Evolutionary conservation across 2,888 invertebrate species (phyloP).

Genomic region (Drosophila austrosaltans): DNA sequence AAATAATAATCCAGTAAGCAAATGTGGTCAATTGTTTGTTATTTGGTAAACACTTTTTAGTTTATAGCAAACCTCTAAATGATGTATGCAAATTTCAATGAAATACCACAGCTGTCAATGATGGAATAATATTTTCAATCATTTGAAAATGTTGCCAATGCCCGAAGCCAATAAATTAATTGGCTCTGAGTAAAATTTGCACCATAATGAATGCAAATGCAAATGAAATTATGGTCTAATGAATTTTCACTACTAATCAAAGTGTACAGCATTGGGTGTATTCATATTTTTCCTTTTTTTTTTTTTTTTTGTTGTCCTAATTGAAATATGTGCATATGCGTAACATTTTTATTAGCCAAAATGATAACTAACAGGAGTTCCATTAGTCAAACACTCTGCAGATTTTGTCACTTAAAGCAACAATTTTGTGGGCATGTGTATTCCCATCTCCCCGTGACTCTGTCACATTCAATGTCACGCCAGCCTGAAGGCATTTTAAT

Average conservation of each 20-base stretch:
- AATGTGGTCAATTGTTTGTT: conserved; percentile 62
- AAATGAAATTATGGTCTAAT: conserved; percentile 40
- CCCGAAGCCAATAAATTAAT: conserved; percentile 43
- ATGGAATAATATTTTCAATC: conserved; percentile 71
- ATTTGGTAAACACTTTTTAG: conserved; percentile 35
- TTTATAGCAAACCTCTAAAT: conserved; percentile 26
- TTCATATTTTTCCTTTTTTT: conserved; percentile 9
- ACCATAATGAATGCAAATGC: conserved; percentile 23
- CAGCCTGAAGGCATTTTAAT: conserved; percentile 47
- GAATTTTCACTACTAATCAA: conserved; percentile 27
- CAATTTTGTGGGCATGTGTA: conserved; percentile 49
- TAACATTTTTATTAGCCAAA: background rate
- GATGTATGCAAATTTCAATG: conserved; percentile 61
- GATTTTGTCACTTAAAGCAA: conserved; percentile 9
- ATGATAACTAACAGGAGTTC: conserved; percentile 8
- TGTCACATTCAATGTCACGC: conserved; percentile 39
- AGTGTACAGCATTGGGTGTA: conserved; percentile 1
- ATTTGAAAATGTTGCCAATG: conserved; percentile 53
- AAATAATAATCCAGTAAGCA: conserved; percentile 49
- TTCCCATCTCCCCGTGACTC: conserved; percentile 16
- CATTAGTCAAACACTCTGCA: conserved; percentile 10
- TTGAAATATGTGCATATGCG: conserved; percentile 2
- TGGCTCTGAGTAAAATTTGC: conserved; percentile 21
- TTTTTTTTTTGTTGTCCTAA: background rate
- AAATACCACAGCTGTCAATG: conserved; percentile 62